Evolutionary conservation across 2,797 vertebrate genomes (phyloP).

Genomic region (Hipposideros larvatus): DNA sequence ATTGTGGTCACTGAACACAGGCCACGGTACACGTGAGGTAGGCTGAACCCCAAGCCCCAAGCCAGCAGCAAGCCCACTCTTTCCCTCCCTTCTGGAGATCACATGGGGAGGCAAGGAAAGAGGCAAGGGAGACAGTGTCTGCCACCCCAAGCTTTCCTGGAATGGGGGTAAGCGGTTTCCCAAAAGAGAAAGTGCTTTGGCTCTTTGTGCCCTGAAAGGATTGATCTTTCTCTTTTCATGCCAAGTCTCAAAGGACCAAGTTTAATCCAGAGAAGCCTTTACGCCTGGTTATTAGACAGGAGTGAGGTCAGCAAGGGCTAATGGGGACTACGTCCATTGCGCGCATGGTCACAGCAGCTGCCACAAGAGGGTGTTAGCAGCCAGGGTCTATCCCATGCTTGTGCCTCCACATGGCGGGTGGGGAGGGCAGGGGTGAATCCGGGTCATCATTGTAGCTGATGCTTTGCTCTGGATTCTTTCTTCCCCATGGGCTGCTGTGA

Average conservation of each 20-base stretch:
- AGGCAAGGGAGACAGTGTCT: neutral
- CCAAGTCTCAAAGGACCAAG: slow-evolving; percentile 46
- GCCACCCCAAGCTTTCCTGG: slow-evolving; percentile 40
- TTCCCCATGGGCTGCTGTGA: neutral
- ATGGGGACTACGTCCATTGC: neutral
- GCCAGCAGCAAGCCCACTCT: neutral
- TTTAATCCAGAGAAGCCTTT: slow-evolving; percentile 24
- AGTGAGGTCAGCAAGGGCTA: slow-evolving; percentile 48
- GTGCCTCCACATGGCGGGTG: accelerated
- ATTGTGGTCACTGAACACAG: neutral
- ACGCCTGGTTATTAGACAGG: neutral
- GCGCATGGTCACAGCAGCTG: neutral
- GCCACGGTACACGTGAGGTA: neutral
- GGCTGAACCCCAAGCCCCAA: too few species aligned
- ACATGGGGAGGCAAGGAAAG: neutral
- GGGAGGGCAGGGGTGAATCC: neutral
- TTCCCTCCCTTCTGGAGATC: accelerated
- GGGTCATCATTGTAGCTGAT: accelerated
- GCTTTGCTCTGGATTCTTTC: neutral
- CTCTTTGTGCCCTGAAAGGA: neutral
- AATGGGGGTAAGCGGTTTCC: neutral
- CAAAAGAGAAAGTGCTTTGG: slow-evolving; percentile 5
- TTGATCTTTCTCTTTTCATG: slow-evolving; percentile 52
- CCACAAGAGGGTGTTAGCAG: neutral
- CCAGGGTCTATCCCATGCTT: neutral